Evolutionary conservation across 2,888 invertebrate species (phyloP), one percentile per base, ranked within the genome.

Genomic region (Hyposoter dolosus): DNA sequence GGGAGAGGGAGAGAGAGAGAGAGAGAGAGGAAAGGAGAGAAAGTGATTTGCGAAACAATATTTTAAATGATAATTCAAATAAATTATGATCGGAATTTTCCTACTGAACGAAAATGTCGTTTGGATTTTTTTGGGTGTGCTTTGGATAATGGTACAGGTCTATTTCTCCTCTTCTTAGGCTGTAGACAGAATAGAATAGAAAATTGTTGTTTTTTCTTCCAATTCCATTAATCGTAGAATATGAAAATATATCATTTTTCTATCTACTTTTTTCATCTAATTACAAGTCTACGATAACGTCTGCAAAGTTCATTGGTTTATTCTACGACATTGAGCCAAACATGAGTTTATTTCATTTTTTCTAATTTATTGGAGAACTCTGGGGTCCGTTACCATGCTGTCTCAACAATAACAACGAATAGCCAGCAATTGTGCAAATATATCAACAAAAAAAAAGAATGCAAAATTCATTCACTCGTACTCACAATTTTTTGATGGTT

Each of bases 121-220:
- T 88, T 83, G 85, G 90, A 28, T 60, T 60, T 79, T 86, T 68
- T 77, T 47, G 91, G 92, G 91, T 92, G 93, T 92, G 91, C 90
- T 93, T 93, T 93, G 92, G 93, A 91, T 93, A 91, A 92, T 92
- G 92, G 92, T 91, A 91, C 72, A 94, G 94, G 94, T 93, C 93
- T 74, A 90, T 84, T 83, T 91, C 94, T 95, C 95, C 94, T 95
- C 95, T 95, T 95, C 95, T 95, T 95, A 95, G 94, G 95, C 95
- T 95, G 95, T 95, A 94, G 94, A 95, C 95, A 95, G 94, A 95
- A 94, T 92, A 93, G 92, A 93, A 94, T 91, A 91, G 89, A 93
- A 92, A 92, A 68, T 78, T 68, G 78, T 87, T 75, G 83, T 66
- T 85, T 88, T 85, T 87, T 82, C 78, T 88, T 82, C 69, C 23